These are phyloP conservation scores for Tachystola acroxantha DNA, from an alignment of 2,888 invertebrate species.

Conservation along the genomic window DNA sequence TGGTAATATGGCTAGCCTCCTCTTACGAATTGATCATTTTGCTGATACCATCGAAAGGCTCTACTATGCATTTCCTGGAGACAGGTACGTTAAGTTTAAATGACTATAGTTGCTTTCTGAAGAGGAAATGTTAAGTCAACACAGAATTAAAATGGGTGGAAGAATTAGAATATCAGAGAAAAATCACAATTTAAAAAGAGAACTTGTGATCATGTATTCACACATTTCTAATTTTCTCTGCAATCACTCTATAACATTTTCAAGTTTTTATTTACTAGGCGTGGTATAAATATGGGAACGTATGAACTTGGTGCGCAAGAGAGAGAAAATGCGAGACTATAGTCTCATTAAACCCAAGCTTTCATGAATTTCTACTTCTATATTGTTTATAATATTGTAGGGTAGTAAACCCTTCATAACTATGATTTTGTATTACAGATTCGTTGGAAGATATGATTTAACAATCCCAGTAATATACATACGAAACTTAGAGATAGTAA, in stretches of 20 bases:
- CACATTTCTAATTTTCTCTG: too few species aligned
- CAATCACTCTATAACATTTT: too few species aligned
- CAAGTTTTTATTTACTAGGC: too few species aligned
- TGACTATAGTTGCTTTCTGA: neutral
- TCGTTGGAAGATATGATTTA: slow-evolving; percentile 52
- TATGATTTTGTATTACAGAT: neutral
- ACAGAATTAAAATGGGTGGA: too few species aligned
- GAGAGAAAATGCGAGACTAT: too few species aligned
- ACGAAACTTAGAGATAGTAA: slow-evolving; percentile 66
- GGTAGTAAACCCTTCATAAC: too few species aligned
- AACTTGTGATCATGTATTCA: too few species aligned
- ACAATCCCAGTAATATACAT: slow-evolving; percentile 47
- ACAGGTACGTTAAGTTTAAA: neutral
- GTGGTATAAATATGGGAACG: too few species aligned
- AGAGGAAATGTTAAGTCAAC: too few species aligned
- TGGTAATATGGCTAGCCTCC: slow-evolving; percentile 22
- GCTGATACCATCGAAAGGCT: slow-evolving; percentile 18
- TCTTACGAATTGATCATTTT: slow-evolving; percentile 24
- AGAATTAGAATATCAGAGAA: too few species aligned
- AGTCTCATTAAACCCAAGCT: neutral
- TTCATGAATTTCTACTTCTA: neutral
- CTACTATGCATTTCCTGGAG: slow-evolving; percentile 18
- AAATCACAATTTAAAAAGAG: too few species aligned
- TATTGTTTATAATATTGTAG: neutral
- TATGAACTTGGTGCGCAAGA: too few species aligned